Base-by-base conservation (phyloP, 1,140 invertebrate genomes). In the Zaprionus davidi region DNA sequence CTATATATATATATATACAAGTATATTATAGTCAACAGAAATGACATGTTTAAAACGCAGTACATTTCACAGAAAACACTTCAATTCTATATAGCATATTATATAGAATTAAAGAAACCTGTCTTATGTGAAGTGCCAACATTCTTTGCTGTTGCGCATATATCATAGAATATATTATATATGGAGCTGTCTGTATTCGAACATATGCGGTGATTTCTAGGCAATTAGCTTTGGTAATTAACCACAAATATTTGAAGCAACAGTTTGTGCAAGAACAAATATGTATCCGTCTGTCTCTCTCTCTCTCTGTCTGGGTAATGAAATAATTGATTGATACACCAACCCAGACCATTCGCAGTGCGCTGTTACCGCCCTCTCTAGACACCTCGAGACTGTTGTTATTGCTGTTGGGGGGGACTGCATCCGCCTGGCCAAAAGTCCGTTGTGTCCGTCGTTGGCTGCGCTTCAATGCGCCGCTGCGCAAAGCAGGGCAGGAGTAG, bases 201-300 rank as follows among this genome's bases (percentile, higher is more conserved):
- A 49, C 44, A 38, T 62, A 36, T 62, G 22, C 64, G 78, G 49
- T 6, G n/a, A 66, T 75, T 77, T 71, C 53, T 41, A 44, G 49
- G 63, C 76, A 88, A 90, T 90, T 90, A 76, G 68, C 59, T 66
- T 77, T 77, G 49, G 69, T 65, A 85, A 90, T 90, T 76, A 65
- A 78, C 86, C 64, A 31, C 66, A 85, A 88, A 88, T 88, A 82
- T 85, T 90, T 62, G 85, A 84, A 81, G 81, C 80, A 88, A 87
- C 64, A 72, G 46, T 86, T 82, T 86, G 76, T 82, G 83, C 68
- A 86, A 87, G 83, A 86, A 87, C 72, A 79, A 87, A 82, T 71
- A 78, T 55, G 41, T 41, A 17, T 11, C 9, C 20, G 46, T 13
- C 5, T 11, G 38, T 6, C 38, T 7, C 2, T n/a, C n/a, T 46